Evolutionary conservation across 2,113 vertebrate genomes (phyloP).

Genomic region (Stomatorhinus ivindoensis): DNA sequence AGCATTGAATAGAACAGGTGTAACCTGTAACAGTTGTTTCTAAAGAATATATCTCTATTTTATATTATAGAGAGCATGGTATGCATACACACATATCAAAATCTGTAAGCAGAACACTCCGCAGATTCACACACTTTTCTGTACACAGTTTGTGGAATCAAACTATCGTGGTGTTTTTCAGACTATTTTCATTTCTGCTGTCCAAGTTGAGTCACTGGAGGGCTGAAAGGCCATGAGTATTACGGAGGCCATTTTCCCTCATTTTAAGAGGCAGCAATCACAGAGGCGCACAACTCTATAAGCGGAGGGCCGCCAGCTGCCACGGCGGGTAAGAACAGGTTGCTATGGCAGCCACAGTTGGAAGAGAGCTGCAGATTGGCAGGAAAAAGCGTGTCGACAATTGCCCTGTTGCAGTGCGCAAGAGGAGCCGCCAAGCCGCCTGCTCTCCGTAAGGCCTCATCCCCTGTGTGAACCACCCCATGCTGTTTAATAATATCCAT

Average conservation of each 20-base stretch:
- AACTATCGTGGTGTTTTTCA: constrained; percentile 56
- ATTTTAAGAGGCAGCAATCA: constrained; percentile 84
- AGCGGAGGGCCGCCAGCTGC: constrained; percentile 85
- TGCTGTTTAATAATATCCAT: constrained; percentile 96
- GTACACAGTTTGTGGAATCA: constrained; percentile 24
- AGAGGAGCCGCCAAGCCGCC: constrained; percentile 62
- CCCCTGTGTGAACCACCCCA: constrained; percentile 84
- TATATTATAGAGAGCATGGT: not conserved
- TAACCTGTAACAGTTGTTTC: not conserved
- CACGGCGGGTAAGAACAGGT: constrained; percentile 84
- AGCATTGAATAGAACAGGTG: not conserved
- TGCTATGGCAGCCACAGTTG: constrained; percentile 88
- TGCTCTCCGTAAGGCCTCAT: constrained; percentile 76
- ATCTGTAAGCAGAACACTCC: constrained; percentile 11
- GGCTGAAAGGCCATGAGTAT: constrained; percentile 73
- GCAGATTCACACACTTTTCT: not conserved
- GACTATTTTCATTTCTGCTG: constrained; percentile 73
- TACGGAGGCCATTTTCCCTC: constrained; percentile 72
- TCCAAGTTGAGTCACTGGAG: constrained; percentile 73
- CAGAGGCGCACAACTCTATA: constrained; percentile 81
- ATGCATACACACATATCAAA: constrained; percentile 14
- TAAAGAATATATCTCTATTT: not conserved
- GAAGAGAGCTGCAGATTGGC: constrained; percentile 85
- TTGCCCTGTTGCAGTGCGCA: constrained; percentile 86
- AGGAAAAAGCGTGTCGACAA: constrained; percentile 91